Evolutionary conservation across 2,888 invertebrate genomes (phyloP).

Genomic region (Dyspetes luteomarginatus): DNA sequence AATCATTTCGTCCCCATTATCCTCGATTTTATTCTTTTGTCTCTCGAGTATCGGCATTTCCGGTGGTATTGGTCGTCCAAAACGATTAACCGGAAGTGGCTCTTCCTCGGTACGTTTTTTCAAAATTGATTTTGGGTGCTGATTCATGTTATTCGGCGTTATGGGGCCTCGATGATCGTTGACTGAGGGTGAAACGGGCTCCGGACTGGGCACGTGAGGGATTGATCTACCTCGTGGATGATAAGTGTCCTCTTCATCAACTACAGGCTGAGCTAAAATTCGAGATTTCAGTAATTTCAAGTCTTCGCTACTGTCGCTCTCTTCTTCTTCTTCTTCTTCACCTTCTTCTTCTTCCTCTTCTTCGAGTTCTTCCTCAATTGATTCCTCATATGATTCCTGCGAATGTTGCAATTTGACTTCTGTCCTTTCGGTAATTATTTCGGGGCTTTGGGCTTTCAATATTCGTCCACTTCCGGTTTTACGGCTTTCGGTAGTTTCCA

Average conservation of each 20-base stretch:
- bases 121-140: slow-evolving; percentile 90
- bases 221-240: slow-evolving; percentile 77
- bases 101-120: slow-evolving; percentile 85
- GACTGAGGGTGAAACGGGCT: slow-evolving; percentile 54
- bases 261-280: slow-evolving; percentile 76
- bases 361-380: slow-evolving; percentile 45
- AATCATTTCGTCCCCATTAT: not conserved
- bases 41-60: slow-evolving; percentile 76
- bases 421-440: slow-evolving; percentile 53
- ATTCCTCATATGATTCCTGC: slow-evolving; percentile 53
- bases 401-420: slow-evolving; percentile 21
- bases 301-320: slow-evolving; percentile 78
- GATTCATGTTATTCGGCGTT: slow-evolving; percentile 84
- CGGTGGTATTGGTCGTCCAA: slow-evolving; percentile 78
- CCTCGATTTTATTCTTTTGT: slow-evolving; percentile 48
- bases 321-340: slow-evolving; percentile 71
- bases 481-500: slow-evolving; percentile 16
- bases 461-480: slow-evolving; percentile 3
- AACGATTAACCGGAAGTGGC: slow-evolving; percentile 74
- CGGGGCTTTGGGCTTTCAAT: slow-evolving; percentile 29
- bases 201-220: slow-evolving; percentile 69
- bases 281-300: slow-evolving; percentile 77
- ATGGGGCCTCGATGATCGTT: slow-evolving; percentile 60
- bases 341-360: slow-evolving; percentile 63
- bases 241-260: slow-evolving; percentile 80